Conservation (phyloP, 2,113 vertebrate genomes). For the Vimba vimba region DNA sequence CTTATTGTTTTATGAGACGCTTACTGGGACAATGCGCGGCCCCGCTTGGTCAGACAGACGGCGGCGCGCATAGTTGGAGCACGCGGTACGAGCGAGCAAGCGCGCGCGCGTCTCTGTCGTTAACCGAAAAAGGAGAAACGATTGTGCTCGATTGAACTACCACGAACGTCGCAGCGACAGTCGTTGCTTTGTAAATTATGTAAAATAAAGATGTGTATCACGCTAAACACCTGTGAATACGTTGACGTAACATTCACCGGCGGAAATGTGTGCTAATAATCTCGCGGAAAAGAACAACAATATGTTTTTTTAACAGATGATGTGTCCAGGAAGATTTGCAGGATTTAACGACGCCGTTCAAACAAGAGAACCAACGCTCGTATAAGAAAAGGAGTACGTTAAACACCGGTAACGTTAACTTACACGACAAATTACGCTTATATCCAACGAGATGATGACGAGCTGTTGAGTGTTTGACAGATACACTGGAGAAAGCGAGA, state of each 20-base stretch:
- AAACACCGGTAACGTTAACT: background rate
- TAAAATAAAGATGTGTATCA: slow-evolving; percentile 49
- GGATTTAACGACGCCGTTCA: slow-evolving; percentile 56
- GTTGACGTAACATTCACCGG: background rate
- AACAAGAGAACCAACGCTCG: slow-evolving; percentile 9
- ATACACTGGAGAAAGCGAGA: slow-evolving; percentile 30
- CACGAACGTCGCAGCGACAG: slow-evolving; percentile 17
- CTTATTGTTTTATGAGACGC: background rate
- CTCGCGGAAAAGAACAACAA: slow-evolving; percentile 21
- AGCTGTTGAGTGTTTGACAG: background rate
- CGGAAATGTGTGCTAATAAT: slow-evolving; percentile 7
- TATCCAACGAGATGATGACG: slow-evolving; percentile 16
- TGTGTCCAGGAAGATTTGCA: slow-evolving; percentile 68
- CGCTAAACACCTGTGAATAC: background rate
- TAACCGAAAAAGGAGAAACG: slow-evolving; percentile 22
- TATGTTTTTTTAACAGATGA: slow-evolving; percentile 53
- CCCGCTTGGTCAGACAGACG: slow-evolving; percentile 41
- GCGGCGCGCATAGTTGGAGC: slow-evolving; percentile 44
- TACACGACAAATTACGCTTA: background rate
- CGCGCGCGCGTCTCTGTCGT: slow-evolving; percentile 6
- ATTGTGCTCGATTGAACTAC: slow-evolving; percentile 13
- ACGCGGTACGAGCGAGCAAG: background rate
- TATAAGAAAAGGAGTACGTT: background rate
- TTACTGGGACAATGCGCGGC: slow-evolving; percentile 37
- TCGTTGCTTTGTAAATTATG: slow-evolving; percentile 64